Evolutionary conservation across 2,888 invertebrate genomes (phyloP).

Genomic region (Gerosis bhagava): DNA sequence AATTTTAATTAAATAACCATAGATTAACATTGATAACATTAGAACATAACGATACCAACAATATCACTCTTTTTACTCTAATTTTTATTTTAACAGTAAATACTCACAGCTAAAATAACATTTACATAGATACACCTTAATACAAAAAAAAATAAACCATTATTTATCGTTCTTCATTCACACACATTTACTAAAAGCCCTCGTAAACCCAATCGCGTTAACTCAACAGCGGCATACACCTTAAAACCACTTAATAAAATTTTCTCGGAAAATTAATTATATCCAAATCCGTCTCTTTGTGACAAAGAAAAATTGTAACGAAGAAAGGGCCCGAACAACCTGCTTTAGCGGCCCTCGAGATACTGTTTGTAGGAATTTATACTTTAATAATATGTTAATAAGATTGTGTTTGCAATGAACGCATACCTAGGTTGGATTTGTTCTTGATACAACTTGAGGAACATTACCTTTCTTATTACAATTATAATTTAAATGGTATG

Average conservation of each 20-base stretch:
- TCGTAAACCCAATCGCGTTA: slow-evolving; percentile 15
- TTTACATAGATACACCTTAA: too few relatives aligned
- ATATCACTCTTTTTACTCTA: too few relatives aligned
- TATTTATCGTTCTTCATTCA: slow-evolving; percentile 8
- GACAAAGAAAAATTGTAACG: slow-evolving; percentile 73
- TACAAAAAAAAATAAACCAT: slow-evolving; percentile 4
- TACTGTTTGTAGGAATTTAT: neutral
- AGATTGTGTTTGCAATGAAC: neutral
- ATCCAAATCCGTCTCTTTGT: slow-evolving; percentile 61
- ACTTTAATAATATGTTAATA: neutral
- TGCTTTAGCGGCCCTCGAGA: slow-evolving; percentile 47
- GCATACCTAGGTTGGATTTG: slow-evolving; percentile 2
- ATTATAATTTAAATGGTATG: too few relatives aligned
- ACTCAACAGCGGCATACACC: slow-evolving; percentile 36
- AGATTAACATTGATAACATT: too few relatives aligned
- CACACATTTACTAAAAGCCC: slow-evolving; percentile 5
- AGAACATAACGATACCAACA: too few relatives aligned
- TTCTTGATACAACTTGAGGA: slow-evolving; percentile 2
- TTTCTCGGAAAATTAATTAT: slow-evolving; percentile 62
- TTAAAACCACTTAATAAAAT: slow-evolving; percentile 49
- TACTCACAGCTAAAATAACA: too few relatives aligned
- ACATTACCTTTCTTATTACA: too few relatives aligned
- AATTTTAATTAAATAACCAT: too few relatives aligned
- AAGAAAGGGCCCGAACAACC: slow-evolving; percentile 60
- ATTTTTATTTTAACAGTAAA: too few relatives aligned